A percentile compares a stretch with the other conserved stretches of the same genome.
Conservation (phyloP, 2,797 vertebrate species). For the Hoplostethus mediterraneus region DNA sequence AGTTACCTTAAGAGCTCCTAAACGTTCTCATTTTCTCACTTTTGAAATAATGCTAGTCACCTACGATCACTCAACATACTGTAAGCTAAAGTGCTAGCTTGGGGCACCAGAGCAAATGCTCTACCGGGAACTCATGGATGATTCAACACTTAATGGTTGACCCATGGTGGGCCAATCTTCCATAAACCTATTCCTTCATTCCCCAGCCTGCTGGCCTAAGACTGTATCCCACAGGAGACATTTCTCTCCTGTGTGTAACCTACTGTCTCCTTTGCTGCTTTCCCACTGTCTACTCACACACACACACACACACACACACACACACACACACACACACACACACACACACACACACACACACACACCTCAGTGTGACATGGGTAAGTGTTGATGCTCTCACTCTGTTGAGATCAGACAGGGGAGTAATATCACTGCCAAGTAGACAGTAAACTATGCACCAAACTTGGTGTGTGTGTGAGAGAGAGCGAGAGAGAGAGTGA, state of each 20-base stretch:
- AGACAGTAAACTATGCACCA: slow-evolving; percentile 5
- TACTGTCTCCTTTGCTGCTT: not conserved
- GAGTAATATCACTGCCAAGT: slow-evolving; percentile 44
- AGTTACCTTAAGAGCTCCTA: not conserved
- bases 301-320: not conserved
- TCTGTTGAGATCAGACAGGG: slow-evolving; percentile 64
- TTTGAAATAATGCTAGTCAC: not conserved
- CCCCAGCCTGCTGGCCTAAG: too few species aligned
- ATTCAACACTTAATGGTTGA: not conserved
- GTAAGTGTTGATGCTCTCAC: slow-evolving; percentile 46
- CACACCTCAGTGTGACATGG: slow-evolving; percentile 37
- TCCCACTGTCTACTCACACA: not conserved
- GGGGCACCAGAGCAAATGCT: not conserved
- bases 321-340: slow-evolving; percentile 1
- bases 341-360: slow-evolving; percentile 18
- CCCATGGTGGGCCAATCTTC: not conserved
- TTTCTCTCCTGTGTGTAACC: too few species aligned
- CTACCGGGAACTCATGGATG: not conserved
- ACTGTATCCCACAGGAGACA: not conserved
- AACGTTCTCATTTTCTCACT: not conserved
- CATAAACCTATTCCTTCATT: not conserved
- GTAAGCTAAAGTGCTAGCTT: too few species aligned
- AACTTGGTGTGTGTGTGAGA: not conserved
- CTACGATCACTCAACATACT: too few species aligned
- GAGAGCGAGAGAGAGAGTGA: too few species aligned